Evolutionary conservation across 1,140 invertebrate genomes (phyloP), one percentile per base, ranked within the genome.

Genomic region (Bombus pascuorum): DNA sequence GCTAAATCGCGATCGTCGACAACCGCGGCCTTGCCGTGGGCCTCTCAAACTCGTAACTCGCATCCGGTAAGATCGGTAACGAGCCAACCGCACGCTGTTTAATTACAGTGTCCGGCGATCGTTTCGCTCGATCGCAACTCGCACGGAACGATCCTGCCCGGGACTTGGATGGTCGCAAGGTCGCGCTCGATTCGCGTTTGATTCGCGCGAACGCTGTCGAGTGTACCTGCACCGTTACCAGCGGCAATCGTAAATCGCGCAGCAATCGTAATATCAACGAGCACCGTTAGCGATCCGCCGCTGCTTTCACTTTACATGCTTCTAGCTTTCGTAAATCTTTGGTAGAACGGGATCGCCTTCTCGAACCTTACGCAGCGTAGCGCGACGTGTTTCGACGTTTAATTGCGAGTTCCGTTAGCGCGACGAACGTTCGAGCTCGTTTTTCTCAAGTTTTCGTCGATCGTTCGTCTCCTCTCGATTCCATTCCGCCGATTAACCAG

Each of bases 401-500:
- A 53, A 53, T 53, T 0, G 47, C 47, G 0, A 53, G 47, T 53
- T 53, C 47, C 47, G 47, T 53, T 53, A 53, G 47, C 18, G 47
- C 47, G 47, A 53, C 47, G 47, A 53, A 53, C 47, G 18, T 8
- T 8, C 18, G 5, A 53, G 47, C 47, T 53, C 5, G 47, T 53
- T 53, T 53, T 22, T 22, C 47, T 22, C 47, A 0, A 18, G 5
- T 32, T 15, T 32, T 8, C 70, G 8, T 22, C 3, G 13, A 15
- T 2, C 0, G 13, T 5, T 6, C 9, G 1, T 25, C 8, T n/a
- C 34, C 13, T 15, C 25, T 59, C 22, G 42, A 32, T 18, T 77
- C 53, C 65, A 75, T 81, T 79, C 28, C 28, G 47, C 57, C 42
- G 42, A 44, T 80, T 39, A 83, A 83, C 39, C 9, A 53, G 18